Evolutionary conservation across 2,797 vertebrate genomes (phyloP).

Genomic region (Chelon auratus): DNA sequence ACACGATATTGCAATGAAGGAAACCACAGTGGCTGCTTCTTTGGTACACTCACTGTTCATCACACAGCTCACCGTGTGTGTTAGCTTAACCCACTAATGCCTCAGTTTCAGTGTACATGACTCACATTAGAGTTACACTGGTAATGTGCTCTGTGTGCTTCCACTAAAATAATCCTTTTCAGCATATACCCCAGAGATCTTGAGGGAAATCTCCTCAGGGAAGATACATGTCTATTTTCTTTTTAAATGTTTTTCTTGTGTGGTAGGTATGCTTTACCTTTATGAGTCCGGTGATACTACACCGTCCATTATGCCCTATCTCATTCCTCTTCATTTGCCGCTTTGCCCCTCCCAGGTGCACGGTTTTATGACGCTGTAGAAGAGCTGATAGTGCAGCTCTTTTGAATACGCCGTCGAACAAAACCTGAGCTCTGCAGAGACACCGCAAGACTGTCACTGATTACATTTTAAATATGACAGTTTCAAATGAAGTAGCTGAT

Average conservation of each 20-base stretch:
- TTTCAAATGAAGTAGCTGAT: background rate
- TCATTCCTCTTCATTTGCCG: background rate
- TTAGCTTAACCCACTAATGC: constrained; percentile 72
- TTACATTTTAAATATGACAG: background rate
- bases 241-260: background rate
- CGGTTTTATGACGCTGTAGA: constrained; percentile 25
- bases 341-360: constrained; percentile 11
- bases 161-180: constrained; percentile 8
- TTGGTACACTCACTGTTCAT: constrained; percentile 49
- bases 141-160: constrained; percentile 1
- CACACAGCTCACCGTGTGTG: constrained; percentile 50
- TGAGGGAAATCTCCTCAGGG: background rate
- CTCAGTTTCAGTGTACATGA: constrained; percentile 31
- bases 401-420: constrained; percentile 7
- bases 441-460: background rate
- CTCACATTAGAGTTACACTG: constrained; percentile 34
- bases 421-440: constrained; percentile 1
- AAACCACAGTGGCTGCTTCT: constrained; percentile 57
- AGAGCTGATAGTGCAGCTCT: constrained; percentile 21
- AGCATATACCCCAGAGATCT: background rate
- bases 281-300: constrained; percentile 29
- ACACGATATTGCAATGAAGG: constrained; percentile 51
- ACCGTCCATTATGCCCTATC: background rate
- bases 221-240: background rate
- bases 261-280: constrained; percentile 29